Evolutionary conservation across 1,140 invertebrate species (phyloP).

Genomic region (Marisa cornuarietis): DNA sequence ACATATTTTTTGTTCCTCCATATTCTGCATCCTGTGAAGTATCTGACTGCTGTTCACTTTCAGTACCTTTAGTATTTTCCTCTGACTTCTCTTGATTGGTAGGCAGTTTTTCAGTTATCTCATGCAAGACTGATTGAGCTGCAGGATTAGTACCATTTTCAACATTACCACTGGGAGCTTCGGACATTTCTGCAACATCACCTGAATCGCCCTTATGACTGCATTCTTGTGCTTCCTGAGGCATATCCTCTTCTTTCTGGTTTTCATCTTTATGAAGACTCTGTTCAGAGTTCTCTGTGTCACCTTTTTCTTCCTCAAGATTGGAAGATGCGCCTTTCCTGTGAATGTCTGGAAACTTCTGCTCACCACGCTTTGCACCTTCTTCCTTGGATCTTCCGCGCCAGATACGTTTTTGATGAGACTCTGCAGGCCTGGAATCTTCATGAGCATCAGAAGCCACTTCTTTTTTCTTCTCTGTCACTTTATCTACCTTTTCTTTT

Average conservation of each 20-base stretch:
- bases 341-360: too few relatives aligned
- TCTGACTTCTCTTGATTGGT: neutral
- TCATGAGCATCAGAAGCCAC: neutral
- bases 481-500: neutral
- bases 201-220: neutral
- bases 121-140: neutral
- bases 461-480: neutral
- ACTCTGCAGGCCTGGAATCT: neutral
- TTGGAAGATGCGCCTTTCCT: too few relatives aligned
- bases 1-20: too few relatives aligned
- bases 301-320: too few relatives aligned
- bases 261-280: too few relatives aligned
- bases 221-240: neutral
- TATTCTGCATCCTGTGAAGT: too few relatives aligned
- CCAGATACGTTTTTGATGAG: too few relatives aligned
- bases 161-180: neutral
- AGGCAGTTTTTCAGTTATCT: neutral
- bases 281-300: too few relatives aligned
- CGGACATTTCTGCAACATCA: constrained; percentile 8
- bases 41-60: neutral
- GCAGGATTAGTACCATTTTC: neutral
- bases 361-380: too few relatives aligned
- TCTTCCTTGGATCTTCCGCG: too few relatives aligned
- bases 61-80: neutral
- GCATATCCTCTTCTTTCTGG: neutral